phyloP scores from a whole-genome alignment of 2,797 vertebrate species.

The Xiphorhynchus erythropygius region DNA sequence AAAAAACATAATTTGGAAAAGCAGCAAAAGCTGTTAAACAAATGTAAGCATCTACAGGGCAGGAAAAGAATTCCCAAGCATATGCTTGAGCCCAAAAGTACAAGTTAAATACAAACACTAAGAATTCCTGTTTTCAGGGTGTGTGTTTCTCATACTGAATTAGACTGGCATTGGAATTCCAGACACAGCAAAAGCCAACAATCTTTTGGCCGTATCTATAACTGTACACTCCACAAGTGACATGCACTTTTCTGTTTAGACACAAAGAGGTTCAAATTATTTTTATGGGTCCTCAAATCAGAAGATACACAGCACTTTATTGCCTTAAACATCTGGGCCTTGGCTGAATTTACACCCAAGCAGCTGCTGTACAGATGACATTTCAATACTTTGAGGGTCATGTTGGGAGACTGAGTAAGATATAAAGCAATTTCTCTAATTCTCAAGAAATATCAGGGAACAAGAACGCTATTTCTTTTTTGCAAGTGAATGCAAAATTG shows the following conservation, averaged over 20 bases:
- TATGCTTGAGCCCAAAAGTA: constrained; percentile 36
- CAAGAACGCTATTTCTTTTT: constrained; percentile 31
- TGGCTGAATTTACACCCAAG: constrained; percentile 30
- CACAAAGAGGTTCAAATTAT: not conserved
- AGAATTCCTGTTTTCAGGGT: not conserved
- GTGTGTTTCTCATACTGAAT: constrained; percentile 52
- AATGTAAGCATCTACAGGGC: constrained; percentile 5
- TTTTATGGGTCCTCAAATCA: constrained; percentile 27
- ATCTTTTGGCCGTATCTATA: constrained; percentile 50
- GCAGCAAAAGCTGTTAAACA: constrained; percentile 11
- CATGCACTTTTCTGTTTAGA: not conserved
- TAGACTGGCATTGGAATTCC: constrained; percentile 65
- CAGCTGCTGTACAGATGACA: not conserved
- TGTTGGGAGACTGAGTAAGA: not conserved
- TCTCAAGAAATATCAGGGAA: constrained; percentile 52
- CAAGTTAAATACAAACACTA: constrained; percentile 45
- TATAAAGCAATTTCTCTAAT: not conserved
- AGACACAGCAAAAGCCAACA: constrained; percentile 48
- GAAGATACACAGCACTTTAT: constrained; percentile 58
- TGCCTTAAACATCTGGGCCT: constrained; percentile 61
- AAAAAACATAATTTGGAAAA: constrained; percentile 56
- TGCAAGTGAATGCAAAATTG: constrained; percentile 44
- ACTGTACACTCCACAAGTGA: constrained; percentile 37
- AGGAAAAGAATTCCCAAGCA: constrained; percentile 38
- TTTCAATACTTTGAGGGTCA: constrained; percentile 13